Conservation (phyloP, 1,140 invertebrate genomes). For the Riptortus pedestris region DNA sequence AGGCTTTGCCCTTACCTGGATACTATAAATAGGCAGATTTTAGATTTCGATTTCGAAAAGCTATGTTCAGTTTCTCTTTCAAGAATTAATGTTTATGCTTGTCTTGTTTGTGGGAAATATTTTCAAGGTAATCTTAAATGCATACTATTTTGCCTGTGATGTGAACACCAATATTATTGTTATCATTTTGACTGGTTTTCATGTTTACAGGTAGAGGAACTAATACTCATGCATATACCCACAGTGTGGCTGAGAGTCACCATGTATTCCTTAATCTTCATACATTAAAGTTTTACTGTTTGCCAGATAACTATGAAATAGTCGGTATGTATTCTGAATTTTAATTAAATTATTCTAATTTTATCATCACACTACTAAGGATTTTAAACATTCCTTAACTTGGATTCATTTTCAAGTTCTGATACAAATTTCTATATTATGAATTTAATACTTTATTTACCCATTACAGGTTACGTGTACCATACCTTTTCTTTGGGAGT, state of each 20-base stretch:
- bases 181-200: too few species aligned
- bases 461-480: too few species aligned
- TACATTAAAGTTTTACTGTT: constrained; percentile 95
- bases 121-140: constrained; percentile 86
- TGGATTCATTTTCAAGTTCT: too few species aligned
- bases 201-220: constrained; percentile 75
- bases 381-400: too few species aligned
- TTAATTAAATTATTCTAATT: too few species aligned
- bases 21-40: constrained; percentile 88
- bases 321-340: constrained; percentile 58
- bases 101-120: constrained; percentile 98
- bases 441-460: too few species aligned
- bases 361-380: too few species aligned
- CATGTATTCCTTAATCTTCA: constrained; percentile 97
- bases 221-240: constrained; percentile 97
- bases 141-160: constrained; percentile 6
- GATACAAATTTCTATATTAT: too few species aligned
- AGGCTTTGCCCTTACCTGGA: constrained; percentile 84
- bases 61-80: constrained; percentile 95
- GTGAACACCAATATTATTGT: neutral
- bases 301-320: constrained; percentile 99
- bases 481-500: too few species aligned
- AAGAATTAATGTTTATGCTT: constrained; percentile 99
- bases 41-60: constrained; percentile 99
- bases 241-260: constrained; percentile 93